Conservation (phyloP, 2,797 vertebrate species). For the Crypturellus tataupa region DNA sequence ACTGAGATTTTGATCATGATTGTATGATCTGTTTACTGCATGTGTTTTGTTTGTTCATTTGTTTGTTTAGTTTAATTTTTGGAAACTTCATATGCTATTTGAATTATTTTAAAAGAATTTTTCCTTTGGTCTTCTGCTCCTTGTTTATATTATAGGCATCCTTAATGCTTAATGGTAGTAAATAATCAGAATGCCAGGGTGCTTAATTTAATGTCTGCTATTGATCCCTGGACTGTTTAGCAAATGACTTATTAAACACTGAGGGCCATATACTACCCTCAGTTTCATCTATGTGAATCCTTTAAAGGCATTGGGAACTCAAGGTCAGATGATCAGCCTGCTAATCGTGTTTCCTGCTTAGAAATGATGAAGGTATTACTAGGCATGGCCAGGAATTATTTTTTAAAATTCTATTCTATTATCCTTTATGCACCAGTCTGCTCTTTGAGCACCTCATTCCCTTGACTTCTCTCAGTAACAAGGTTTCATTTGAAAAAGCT, state of each 20-base stretch:
- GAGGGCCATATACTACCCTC: neutral
- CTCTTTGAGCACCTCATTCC: neutral
- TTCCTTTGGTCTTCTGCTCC: slow-evolving; percentile 69
- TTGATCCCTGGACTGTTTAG: slow-evolving; percentile 50
- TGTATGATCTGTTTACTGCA: slow-evolving; percentile 1
- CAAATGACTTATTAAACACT: slow-evolving; percentile 20
- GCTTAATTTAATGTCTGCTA: slow-evolving; percentile 65
- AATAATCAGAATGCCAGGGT: slow-evolving; percentile 73
- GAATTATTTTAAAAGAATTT: slow-evolving; percentile 51
- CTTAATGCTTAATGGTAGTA: slow-evolving; percentile 68
- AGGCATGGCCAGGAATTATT: neutral
- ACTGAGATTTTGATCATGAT: slow-evolving; percentile 64
- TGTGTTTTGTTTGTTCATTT: neutral
- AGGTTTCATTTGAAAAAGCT: neutral
- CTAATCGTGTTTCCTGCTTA: neutral
- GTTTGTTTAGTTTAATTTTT: slow-evolving; percentile 67
- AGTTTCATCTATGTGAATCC: neutral
- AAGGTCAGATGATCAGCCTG: neutral
- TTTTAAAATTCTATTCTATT: neutral
- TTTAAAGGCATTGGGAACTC: neutral
- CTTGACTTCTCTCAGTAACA: neutral
- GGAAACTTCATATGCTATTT: slow-evolving; percentile 44
- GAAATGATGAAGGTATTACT: slow-evolving; percentile 3
- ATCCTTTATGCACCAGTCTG: accelerated
- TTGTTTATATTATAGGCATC: slow-evolving; percentile 63